Conservation (phyloP, 2,888 invertebrate genomes). For the Villa cingulata region DNA sequence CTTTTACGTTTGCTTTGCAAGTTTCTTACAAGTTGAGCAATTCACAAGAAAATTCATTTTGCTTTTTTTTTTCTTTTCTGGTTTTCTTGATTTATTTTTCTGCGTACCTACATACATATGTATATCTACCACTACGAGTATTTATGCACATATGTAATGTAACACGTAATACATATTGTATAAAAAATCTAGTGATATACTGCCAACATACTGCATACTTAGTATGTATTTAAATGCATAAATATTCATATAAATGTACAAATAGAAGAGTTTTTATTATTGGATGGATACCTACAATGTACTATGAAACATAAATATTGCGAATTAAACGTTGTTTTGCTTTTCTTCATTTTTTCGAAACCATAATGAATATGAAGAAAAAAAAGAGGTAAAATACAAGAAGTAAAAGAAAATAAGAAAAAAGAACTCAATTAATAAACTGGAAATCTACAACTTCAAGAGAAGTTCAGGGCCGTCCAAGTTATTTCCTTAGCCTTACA, state of each 20-base stretch:
- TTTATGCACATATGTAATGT: no score
- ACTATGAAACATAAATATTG: no score
- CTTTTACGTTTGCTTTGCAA: background rate
- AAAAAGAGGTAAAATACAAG: background rate
- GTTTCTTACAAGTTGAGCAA: background rate
- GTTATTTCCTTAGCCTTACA: background rate
- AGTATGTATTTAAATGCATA: no score
- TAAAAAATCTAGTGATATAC: no score
- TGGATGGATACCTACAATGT: no score
- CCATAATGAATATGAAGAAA: background rate
- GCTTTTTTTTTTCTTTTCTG: background rate
- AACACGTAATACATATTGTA: no score
- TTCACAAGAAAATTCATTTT: background rate
- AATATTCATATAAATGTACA: no score
- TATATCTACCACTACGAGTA: no score
- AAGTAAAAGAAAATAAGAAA: background rate
- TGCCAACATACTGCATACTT: no score
- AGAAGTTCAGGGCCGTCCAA: conserved; percentile 9
- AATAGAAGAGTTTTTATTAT: no score
- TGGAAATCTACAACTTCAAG: background rate
- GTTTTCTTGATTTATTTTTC: background rate
- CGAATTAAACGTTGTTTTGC: background rate
- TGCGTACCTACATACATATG: no score
- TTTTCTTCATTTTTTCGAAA: no score
- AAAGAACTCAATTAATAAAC: background rate